These are phyloP conservation scores for Seriola quinqueradiata DNA, from an alignment of 2,113 vertebrate genomes.

Conservation along the genomic window DNA sequence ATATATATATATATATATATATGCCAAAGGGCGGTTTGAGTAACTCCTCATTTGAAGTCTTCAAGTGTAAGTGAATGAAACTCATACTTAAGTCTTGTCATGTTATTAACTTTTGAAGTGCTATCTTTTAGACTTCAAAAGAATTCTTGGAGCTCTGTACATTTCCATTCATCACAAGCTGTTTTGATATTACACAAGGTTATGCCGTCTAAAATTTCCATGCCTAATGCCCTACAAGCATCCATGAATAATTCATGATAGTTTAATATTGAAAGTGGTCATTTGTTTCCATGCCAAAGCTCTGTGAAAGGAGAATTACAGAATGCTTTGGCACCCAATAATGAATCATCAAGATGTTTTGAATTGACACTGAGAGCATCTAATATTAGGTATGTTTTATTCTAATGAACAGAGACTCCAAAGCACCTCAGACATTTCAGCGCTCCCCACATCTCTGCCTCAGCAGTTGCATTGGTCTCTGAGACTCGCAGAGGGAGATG, in stretches of 20 bases:
- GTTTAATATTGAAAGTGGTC: conserved; percentile 76
- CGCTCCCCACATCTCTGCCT: conserved; percentile 25
- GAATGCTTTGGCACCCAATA: conserved; percentile 63
- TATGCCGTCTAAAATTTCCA: conserved; percentile 54
- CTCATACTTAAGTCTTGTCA: conserved; percentile 5
- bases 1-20: too few species aligned
- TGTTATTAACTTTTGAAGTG: conserved; percentile 44
- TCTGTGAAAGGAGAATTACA: conserved; percentile 63
- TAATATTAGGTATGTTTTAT: conserved; percentile 51
- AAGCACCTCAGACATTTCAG: conserved; percentile 39
- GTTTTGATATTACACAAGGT: conserved; percentile 72
- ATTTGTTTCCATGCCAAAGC: conserved; percentile 74
- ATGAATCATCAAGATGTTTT: conserved; percentile 72
- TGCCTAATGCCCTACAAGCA: conserved; percentile 60
- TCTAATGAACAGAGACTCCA: conserved; percentile 44
- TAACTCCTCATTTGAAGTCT: conserved; percentile 19
- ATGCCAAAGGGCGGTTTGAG: neutral
- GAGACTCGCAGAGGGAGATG: conserved; percentile 58
- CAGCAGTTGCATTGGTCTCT: conserved; percentile 54
- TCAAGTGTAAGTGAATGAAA: conserved; percentile 21
- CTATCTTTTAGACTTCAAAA: conserved; percentile 44
- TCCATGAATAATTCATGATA: conserved; percentile 69
- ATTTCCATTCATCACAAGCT: conserved; percentile 57
- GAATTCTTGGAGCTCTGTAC: conserved; percentile 45
- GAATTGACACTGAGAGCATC: conserved; percentile 55